phyloP scores from a whole-genome alignment of 1,140 invertebrate species.

The Diabrotica undecimpunctata region DNA sequence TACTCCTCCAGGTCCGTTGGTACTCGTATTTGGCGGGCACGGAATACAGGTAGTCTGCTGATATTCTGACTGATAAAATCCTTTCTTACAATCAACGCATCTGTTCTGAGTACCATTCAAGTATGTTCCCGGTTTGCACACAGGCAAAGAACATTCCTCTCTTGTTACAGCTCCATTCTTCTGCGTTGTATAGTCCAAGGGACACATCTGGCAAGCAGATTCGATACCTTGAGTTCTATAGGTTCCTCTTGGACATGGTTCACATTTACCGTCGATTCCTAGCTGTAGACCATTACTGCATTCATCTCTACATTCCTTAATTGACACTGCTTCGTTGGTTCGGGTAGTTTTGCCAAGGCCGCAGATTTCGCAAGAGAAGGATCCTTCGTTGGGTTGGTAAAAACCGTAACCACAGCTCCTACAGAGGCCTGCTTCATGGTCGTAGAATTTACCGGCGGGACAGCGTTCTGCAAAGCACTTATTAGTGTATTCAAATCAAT shows the following conservation, averaged over 20 bases:
- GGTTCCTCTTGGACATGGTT: conserved; percentile 85
- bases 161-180: conserved; percentile 75
- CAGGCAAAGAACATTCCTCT: conserved; percentile 88
- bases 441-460: conserved; percentile 87
- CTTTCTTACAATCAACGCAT: conserved; percentile 86
- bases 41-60: conserved; percentile 85
- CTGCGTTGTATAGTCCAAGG: conserved; percentile 82
- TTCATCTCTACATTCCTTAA: conserved; percentile 83
- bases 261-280: conserved; percentile 83
- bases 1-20: conserved; percentile 74
- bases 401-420: conserved; percentile 90
- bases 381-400: conserved; percentile 87
- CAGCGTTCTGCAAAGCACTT: conserved; percentile 67
- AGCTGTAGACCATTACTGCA: conserved; percentile 88
- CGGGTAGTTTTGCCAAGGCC: conserved; percentile 90
- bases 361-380: conserved; percentile 85
- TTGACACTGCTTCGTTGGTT: conserved; percentile 84
- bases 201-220: conserved; percentile 84
- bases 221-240: conserved; percentile 86
- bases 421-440: conserved; percentile 79
- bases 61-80: conserved; percentile 87
- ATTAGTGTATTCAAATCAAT: conserved; percentile 8
- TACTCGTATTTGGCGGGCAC: conserved; percentile 91
- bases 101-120: conserved; percentile 80
- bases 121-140: conserved; percentile 80